Evolutionary conservation across 2,888 invertebrate genomes (phyloP), one percentile per base, ranked within the genome.

Genomic region (Arenicola marina): DNA sequence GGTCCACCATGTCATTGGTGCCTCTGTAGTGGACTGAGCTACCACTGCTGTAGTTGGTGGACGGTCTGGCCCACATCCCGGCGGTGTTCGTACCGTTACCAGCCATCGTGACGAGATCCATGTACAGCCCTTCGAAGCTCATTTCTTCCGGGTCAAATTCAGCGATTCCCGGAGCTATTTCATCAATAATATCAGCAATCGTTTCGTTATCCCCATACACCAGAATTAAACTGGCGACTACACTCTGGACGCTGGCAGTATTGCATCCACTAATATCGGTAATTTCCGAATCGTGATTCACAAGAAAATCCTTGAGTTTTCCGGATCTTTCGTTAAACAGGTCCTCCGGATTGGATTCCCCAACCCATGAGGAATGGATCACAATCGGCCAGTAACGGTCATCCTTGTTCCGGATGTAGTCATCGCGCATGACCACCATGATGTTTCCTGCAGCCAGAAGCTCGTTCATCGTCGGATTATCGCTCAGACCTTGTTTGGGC

Each of bases 71-170:
- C n/a, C n/a, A n/a, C n/a, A n/a, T n/a, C n/a, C n/a, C n/a, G n/a
- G n/a, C n/a, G n/a, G n/a, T n/a, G n/a, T n/a, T n/a, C n/a, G n/a
- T n/a, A n/a, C n/a, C n/a, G n/a, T n/a, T n/a, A n/a, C n/a, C n/a
- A n/a, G n/a, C n/a, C n/a, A n/a, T n/a, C n/a, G n/a, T n/a, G n/a
- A n/a, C n/a, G n/a, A n/a, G n/a, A n/a, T n/a, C n/a, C n/a, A n/a
- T n/a, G n/a, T n/a, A n/a, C n/a, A 53, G 31, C 4, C 53, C 53
- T 53, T 53, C 53, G 29, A 53, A 53, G 29, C 53, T 53, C 53
- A 53, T 53, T 11, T 48, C 48, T 7, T 53, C 31, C 11, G 7
- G 7, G n/a, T n/a, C n/a, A n/a, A n/a, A n/a, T n/a, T n/a, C n/a
- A n/a, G n/a, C n/a, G n/a, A n/a, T n/a, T n/a, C n/a, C n/a, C n/a